phyloP scores from a whole-genome alignment of 2,888 invertebrate genomes.

The Melitaea athalia region DNA sequence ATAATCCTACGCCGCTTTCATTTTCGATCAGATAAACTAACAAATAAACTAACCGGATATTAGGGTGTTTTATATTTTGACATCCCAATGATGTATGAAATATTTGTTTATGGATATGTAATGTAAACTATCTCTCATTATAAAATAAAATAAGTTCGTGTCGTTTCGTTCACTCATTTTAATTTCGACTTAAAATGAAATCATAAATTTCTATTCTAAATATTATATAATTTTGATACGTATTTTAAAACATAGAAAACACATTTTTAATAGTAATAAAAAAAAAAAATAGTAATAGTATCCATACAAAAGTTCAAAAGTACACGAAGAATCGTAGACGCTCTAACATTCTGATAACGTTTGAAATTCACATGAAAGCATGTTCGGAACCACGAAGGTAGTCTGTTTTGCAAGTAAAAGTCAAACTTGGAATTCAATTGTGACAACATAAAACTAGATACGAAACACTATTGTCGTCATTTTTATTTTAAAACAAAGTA shows the following conservation, averaged over 20 bases:
- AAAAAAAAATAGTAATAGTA: neutral
- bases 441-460: neutral
- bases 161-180: neutral
- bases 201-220: no score
- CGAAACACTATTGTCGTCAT: neutral
- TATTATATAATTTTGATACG: no score
- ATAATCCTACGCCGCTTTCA: constrained; percentile 70
- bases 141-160: neutral
- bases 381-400: constrained; percentile 11
- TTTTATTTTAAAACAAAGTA: neutral
- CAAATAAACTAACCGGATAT: constrained; percentile 69
- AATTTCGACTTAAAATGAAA: no score
- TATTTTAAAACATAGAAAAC: no score
- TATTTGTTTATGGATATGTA: constrained; percentile 52
- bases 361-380: constrained; percentile 22
- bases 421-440: constrained; percentile 24
- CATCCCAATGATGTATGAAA: constrained; percentile 64
- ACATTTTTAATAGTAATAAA: neutral
- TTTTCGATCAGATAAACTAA: constrained; percentile 67
- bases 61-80: constrained; percentile 63
- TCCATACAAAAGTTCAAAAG: neutral
- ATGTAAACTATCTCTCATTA: neutral
- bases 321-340: neutral
- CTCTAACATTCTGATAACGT: constrained; percentile 7
- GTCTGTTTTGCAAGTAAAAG: constrained; percentile 29